Conservation (phyloP, 2,113 vertebrate genomes). For the Actenoides hombroni region DNA sequence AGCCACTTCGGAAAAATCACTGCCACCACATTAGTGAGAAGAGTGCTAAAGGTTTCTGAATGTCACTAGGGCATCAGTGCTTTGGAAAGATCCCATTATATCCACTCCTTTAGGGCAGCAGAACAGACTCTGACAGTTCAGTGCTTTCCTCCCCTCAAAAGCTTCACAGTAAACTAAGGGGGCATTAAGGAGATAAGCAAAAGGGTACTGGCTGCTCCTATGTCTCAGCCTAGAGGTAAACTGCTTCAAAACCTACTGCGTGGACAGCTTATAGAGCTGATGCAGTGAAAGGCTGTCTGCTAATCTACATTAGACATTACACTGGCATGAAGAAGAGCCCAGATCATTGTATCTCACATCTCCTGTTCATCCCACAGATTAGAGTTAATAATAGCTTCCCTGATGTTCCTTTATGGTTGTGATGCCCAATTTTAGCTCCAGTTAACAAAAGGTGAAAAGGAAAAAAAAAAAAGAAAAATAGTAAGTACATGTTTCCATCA, state of each 20-base stretch:
- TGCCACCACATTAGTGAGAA: not conserved
- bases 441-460: not conserved
- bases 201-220: not conserved
- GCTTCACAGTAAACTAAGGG: not conserved
- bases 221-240: not conserved
- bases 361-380: not conserved
- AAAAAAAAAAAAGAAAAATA: not conserved
- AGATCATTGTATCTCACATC: conserved; percentile 32
- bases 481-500: not conserved
- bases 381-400: conserved; percentile 26
- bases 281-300: not conserved
- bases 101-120: not conserved
- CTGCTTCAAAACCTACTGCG: not conserved
- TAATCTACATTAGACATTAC: not conserved
- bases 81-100: not conserved
- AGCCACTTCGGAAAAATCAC: not conserved
- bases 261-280: not conserved
- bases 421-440: not conserved
- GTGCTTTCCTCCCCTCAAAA: not conserved
- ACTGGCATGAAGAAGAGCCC: not conserved
- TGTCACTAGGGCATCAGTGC: rapidly evolving
- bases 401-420: not conserved
- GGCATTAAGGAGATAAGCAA: not conserved
- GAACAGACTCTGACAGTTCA: not conserved
- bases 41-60: not conserved